These are phyloP conservation scores for Sarcoramphus papa DNA, from an alignment of 2,797 vertebrate species.

Conservation along the genomic window DNA sequence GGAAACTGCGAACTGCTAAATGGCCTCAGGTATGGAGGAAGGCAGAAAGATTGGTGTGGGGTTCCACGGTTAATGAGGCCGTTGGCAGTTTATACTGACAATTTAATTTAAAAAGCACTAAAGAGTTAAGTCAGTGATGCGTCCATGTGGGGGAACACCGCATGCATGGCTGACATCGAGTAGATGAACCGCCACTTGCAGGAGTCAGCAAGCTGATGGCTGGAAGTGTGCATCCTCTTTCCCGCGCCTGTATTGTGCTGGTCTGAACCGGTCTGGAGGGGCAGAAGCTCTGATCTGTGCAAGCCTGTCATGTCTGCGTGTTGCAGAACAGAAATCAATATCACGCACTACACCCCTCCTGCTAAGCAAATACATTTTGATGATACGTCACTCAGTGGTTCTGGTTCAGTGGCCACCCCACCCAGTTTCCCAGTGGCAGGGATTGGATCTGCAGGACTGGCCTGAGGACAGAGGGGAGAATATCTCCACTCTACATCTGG, in stretches of 20 bases:
- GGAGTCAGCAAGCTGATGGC: not conserved
- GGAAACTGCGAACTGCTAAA: not conserved
- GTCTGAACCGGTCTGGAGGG: not conserved
- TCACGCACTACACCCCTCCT: not conserved
- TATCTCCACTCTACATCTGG: not conserved
- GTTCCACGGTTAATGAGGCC: not conserved
- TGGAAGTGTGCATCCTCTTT: not conserved
- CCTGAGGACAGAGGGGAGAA: not conserved
- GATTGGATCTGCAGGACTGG: not conserved
- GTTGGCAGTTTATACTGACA: not conserved
- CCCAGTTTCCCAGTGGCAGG: not conserved
- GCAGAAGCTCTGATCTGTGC: not conserved
- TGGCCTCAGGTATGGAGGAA: not conserved
- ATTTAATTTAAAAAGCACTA: not conserved
- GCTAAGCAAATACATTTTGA: not conserved
- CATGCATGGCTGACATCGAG: fast-evolving
- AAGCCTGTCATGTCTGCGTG: fast-evolving
- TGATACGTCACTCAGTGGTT: not conserved
- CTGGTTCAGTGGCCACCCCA: not conserved
- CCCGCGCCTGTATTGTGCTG: not conserved
- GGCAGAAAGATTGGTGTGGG: not conserved
- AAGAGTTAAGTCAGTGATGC: not conserved
- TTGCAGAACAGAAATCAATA: not conserved
- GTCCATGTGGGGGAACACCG: not conserved
- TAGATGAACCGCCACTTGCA: not conserved